Evolutionary conservation across 2,797 vertebrate species (phyloP).

Genomic region (Microctenopoma steveboyesi): DNA sequence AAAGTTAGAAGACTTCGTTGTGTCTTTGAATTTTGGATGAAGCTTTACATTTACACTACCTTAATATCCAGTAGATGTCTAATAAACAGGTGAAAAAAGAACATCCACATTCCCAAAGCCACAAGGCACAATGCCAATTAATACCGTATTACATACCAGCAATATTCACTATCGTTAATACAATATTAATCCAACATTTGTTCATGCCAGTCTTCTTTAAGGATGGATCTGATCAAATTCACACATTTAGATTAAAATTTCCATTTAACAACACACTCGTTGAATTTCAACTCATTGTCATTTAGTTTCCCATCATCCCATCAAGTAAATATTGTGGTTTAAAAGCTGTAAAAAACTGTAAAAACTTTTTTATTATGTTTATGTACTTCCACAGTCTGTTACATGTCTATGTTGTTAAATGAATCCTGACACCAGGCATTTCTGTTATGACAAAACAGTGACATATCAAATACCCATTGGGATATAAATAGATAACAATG

Average conservation of each 20-base stretch:
- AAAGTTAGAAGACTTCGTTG: too few species aligned
- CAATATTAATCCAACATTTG: background rate
- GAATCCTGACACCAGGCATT: constrained; percentile 32
- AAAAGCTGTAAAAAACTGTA: background rate
- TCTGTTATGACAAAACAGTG: constrained; percentile 55
- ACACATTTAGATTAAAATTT: background rate
- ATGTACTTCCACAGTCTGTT: background rate
- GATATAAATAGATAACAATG: constrained; percentile 87
- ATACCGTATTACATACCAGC: too few species aligned
- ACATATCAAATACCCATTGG: constrained; percentile 52
- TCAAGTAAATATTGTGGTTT: background rate
- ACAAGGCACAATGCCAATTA: too few species aligned
- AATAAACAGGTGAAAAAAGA: background rate
- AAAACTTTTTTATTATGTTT: background rate
- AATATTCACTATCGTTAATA: too few species aligned
- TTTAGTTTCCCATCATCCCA: background rate
- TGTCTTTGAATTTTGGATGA: too few species aligned
- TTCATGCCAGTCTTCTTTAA: too few species aligned
- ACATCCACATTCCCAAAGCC: too few species aligned
- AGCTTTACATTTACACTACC: too few species aligned
- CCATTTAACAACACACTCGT: background rate
- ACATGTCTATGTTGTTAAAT: constrained; percentile 17
- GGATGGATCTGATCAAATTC: background rate
- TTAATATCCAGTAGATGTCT: background rate
- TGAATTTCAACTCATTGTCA: background rate